Evolutionary conservation across 2,113 vertebrate genomes (phyloP).

Genomic region (Danionella cerebrum): DNA sequence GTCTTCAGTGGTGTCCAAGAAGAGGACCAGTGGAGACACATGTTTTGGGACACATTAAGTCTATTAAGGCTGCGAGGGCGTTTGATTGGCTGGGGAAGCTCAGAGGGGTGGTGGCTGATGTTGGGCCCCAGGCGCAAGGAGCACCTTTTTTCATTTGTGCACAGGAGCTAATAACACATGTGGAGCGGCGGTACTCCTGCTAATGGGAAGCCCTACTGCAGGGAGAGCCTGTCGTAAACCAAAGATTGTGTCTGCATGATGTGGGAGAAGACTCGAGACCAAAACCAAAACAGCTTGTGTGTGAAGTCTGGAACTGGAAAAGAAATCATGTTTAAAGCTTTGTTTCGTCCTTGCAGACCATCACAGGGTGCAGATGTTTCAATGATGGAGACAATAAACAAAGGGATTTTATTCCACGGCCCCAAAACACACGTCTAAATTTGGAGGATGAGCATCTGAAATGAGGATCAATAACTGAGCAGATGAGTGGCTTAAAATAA

Average conservation of each 20-base stretch:
- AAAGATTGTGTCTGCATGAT: not conserved
- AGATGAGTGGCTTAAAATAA: no score
- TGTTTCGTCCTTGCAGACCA: no score
- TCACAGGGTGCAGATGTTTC: no score
- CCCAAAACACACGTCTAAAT: no score
- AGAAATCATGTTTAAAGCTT: no score
- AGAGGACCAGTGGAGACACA: not conserved
- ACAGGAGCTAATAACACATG: slow-evolving; percentile 28
- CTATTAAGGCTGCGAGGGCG: not conserved
- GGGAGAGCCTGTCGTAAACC: not conserved
- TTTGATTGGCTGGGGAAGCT: slow-evolving; percentile 24
- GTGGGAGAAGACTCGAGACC: not conserved
- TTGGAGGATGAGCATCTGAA: no score
- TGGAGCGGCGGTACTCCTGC: slow-evolving; percentile 25
- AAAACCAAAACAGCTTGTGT: not conserved
- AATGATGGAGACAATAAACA: no score
- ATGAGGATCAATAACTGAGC: no score
- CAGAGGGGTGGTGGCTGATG: not conserved
- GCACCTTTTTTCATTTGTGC: slow-evolving; percentile 15
- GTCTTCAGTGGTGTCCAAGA: not conserved
- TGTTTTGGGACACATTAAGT: slow-evolving; percentile 25
- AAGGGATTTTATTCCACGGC: no score
- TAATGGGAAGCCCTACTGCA: slow-evolving; percentile 33
- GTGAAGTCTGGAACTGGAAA: no score
- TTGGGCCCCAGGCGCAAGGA: slow-evolving; percentile 7